Conservation (phyloP, 1,140 invertebrate genomes). For the Saccostrea glomerata region DNA sequence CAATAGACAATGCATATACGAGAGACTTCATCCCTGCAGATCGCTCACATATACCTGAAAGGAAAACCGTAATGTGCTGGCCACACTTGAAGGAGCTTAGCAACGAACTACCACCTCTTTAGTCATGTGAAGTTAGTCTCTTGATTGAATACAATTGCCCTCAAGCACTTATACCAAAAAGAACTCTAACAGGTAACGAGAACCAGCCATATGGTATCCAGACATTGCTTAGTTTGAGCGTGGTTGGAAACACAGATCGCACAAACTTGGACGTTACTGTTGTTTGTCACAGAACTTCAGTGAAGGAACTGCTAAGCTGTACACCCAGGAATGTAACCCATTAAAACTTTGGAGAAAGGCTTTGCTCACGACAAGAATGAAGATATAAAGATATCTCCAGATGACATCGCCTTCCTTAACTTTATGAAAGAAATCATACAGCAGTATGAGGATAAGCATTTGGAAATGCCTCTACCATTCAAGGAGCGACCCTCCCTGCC, state of each 20-base stretch:
- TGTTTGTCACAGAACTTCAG: slow-evolving; percentile 10
- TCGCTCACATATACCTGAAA: slow-evolving; percentile 12
- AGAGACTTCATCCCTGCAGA: too few species aligned
- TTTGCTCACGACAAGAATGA: slow-evolving; percentile 38
- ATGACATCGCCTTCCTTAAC: slow-evolving; percentile 35
- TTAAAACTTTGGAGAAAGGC: slow-evolving; percentile 48
- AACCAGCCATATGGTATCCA: slow-evolving; percentile 51
- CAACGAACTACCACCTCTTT: slow-evolving; percentile 51
- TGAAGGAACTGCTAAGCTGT: slow-evolving; percentile 46
- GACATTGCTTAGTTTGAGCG: slow-evolving; percentile 45
- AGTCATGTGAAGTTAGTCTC: slow-evolving; percentile 62
- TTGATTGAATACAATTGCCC: slow-evolving; percentile 55
- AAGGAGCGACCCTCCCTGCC: slow-evolving; percentile 38
- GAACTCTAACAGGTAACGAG: not conserved
- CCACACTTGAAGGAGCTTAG: not conserved
- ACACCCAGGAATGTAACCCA: slow-evolving; percentile 45
- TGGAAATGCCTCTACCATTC: slow-evolving; percentile 51
- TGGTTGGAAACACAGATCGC: slow-evolving; percentile 43
- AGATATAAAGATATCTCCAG: slow-evolving; percentile 40
- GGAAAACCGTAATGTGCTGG: not conserved
- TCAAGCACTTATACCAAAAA: slow-evolving; percentile 47
- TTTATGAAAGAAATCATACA: slow-evolving; percentile 38
- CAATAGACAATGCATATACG: too few species aligned
- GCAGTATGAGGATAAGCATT: slow-evolving; percentile 31
- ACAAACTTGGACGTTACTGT: not conserved